phyloP scores from a whole-genome alignment of 2,113 vertebrate species.

The Catharus bicknelli region DNA sequence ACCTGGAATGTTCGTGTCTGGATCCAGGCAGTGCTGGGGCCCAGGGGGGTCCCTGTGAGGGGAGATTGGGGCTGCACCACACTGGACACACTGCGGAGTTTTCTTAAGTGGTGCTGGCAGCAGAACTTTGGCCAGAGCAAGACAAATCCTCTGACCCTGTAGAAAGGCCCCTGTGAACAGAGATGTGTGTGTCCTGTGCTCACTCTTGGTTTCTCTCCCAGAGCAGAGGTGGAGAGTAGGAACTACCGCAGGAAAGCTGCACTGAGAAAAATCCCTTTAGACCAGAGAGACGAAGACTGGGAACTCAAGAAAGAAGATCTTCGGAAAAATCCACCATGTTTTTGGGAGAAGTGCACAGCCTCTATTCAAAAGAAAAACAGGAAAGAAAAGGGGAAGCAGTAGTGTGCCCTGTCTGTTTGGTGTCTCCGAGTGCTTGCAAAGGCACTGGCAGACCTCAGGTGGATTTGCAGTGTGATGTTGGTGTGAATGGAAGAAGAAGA shows the following conservation, averaged over 20 bases:
- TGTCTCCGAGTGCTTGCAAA: neutral
- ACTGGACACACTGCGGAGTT: fast-evolving
- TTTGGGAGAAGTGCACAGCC: neutral
- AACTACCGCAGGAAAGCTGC: conserved; percentile 64
- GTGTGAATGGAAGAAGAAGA: neutral
- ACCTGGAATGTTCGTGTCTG: neutral
- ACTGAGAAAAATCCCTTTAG: conserved; percentile 68
- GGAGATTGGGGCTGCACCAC: neutral
- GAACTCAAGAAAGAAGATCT: conserved; percentile 71
- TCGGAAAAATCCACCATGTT: neutral
- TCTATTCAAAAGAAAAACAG: neutral
- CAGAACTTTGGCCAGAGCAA: fast-evolving
- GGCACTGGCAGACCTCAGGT: neutral
- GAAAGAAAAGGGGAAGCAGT: neutral
- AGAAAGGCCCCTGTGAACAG: fast-evolving
- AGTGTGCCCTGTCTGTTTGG: neutral
- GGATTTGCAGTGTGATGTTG: neutral
- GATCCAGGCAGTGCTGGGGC: neutral
- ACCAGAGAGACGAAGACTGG: conserved; percentile 86
- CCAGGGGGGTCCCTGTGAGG: neutral
- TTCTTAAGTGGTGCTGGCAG: neutral
- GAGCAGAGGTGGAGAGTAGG: conserved; percentile 80
- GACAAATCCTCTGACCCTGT: fast-evolving
- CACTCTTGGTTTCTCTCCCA: conserved; percentile 55
- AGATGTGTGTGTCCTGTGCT: neutral